Evolutionary conservation across 2,797 vertebrate species (phyloP).

Genomic region (Pseudochromis fuscus): DNA sequence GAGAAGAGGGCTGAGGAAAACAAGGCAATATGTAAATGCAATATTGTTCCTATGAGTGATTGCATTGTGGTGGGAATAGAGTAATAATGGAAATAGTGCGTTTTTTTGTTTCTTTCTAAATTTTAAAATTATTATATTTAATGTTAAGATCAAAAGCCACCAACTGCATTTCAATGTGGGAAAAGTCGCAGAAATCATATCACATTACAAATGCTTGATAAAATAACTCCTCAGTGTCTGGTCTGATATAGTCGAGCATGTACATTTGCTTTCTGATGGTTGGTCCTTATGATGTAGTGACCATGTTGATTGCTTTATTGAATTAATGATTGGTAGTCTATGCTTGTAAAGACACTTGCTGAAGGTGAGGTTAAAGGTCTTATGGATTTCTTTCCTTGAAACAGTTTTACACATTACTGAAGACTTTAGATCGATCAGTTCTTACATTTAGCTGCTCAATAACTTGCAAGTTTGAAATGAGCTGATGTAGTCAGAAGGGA

Average conservation of each 20-base stretch:
- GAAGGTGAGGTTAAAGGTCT: neutral
- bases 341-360: neutral
- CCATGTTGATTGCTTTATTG: neutral
- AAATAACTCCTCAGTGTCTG: neutral
- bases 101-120: neutral
- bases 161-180: neutral
- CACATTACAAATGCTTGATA: neutral
- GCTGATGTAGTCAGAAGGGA: no score
- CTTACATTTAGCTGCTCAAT: no score
- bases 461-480: no score
- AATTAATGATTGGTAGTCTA: neutral
- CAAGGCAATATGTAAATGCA: conserved; percentile 3
- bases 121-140: no score
- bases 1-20: conserved; percentile 23
- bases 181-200: neutral
- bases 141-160: neutral
- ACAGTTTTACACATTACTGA: no score
- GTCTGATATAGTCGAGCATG: neutral
- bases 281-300: neutral
- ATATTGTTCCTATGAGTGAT: neutral
- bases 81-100: neutral
- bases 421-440: no score
- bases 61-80: neutral
- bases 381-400: no score
- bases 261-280: neutral